Conservation (phyloP, 2,797 vertebrate species). For the Leucoraja ocellata region DNA sequence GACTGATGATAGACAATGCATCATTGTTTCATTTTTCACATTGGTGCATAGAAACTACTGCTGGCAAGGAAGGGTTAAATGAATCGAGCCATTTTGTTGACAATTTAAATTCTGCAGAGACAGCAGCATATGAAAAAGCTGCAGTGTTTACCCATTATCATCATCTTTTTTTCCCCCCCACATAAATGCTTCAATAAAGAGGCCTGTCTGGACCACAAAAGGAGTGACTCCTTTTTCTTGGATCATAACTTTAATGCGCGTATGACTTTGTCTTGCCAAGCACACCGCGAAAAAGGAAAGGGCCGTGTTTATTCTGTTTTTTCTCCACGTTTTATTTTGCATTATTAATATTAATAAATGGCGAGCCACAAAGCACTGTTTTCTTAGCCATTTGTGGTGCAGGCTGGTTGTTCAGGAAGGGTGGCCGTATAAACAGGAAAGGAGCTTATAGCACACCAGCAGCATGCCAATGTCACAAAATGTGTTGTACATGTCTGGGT, state of each 20-base stretch:
- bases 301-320: not conserved
- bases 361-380: not conserved
- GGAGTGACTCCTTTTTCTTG: not conserved
- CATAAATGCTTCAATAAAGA: slow-evolving; percentile 32
- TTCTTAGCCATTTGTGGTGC: not conserved
- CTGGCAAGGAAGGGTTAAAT: slow-evolving; percentile 19
- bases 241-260: not conserved
- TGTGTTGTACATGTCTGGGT: not conserved
- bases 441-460: not conserved
- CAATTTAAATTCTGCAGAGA: slow-evolving; percentile 37
- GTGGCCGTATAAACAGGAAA: not conserved
- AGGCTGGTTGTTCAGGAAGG: not conserved
- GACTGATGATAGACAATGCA: slow-evolving; percentile 25
- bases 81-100: slow-evolving; percentile 34
- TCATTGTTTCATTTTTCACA: slow-evolving; percentile 4
- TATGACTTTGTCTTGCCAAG: not conserved
- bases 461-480: not conserved
- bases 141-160: slow-evolving; percentile 32
- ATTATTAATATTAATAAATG: not conserved
- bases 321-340: not conserved
- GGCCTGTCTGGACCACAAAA: slow-evolving; percentile 10
- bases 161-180: not conserved
- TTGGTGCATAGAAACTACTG: not conserved
- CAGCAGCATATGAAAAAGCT: slow-evolving; percentile 36
- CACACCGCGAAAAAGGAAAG: not conserved